Percentiles rank a stretch among this genome's conserved stretches.
Evolutionary conservation across 2,113 vertebrate species (phyloP).

Genomic region (Nyctibius bracteatus): DNA sequence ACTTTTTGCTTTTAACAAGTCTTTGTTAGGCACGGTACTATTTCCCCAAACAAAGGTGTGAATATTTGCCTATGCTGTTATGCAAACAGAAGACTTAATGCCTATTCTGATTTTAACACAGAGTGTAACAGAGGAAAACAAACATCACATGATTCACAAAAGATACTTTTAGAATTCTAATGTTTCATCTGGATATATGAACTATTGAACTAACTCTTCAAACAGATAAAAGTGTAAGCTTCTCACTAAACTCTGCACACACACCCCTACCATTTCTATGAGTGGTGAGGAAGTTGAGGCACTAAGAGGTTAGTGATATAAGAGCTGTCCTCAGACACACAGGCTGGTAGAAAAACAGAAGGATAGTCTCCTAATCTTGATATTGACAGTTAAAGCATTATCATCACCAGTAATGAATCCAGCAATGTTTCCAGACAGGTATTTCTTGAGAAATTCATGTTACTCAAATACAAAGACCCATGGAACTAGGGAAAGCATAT

Average conservation of each 20-base stretch:
- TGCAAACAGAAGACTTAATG: background rate
- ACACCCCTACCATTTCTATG: background rate
- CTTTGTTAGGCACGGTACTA: background rate
- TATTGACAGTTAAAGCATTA: background rate
- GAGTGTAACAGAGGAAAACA: background rate
- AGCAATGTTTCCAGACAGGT: background rate
- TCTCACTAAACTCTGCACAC: background rate
- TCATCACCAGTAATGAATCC: background rate
- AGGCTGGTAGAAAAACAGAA: background rate
- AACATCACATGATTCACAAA: background rate
- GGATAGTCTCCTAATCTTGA: background rate
- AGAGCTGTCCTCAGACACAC: background rate
- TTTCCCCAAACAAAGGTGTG: background rate
- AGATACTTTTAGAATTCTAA: slow-evolving; percentile 3
- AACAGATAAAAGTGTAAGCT: background rate
- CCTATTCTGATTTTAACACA: background rate
- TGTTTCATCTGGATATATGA: background rate
- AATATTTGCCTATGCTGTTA: background rate
- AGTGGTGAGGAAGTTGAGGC: background rate
- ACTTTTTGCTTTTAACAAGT: background rate
- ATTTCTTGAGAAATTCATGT: background rate
- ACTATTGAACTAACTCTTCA: background rate
- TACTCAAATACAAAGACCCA: background rate
- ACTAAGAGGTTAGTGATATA: background rate
- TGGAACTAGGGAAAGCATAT: background rate